A percentile compares a stretch with the other conserved stretches of the same genome.
phyloP scores from a whole-genome alignment of 2,113 vertebrate species.

The Neotragus pygmaeus region DNA sequence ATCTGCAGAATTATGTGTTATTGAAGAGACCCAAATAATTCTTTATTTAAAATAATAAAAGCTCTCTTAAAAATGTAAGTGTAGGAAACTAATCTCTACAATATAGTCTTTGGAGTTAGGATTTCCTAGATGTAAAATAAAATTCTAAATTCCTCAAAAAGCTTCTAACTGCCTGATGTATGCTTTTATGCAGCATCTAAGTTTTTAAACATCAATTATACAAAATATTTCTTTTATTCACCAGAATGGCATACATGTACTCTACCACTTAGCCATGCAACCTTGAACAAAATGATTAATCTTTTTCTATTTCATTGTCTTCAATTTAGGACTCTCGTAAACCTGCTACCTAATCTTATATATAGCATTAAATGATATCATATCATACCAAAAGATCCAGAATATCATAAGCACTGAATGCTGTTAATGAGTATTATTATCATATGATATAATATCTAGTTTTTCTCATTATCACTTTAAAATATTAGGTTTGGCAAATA shows the following conservation, averaged over 20 bases:
- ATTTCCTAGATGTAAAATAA: neutral
- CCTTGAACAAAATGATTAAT: neutral
- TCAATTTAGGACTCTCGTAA: conserved; percentile 2
- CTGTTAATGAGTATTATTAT: neutral
- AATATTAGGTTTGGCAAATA: neutral
- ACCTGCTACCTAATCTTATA: neutral
- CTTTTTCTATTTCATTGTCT: neutral
- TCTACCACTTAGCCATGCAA: neutral
- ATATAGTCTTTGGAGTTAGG: neutral
- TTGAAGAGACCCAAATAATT: neutral
- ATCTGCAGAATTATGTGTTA: neutral
- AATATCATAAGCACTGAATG: neutral
- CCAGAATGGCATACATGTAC: neutral
- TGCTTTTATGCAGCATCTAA: neutral
- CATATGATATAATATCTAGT: neutral
- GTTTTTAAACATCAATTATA: neutral
- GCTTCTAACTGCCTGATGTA: neutral
- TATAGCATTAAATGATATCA: neutral
- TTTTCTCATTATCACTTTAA: neutral
- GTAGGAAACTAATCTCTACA: neutral
- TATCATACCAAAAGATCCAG: neutral
- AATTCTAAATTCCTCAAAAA: neutral
- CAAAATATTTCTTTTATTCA: neutral
- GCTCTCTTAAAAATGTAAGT: neutral
- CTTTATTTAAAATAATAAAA: neutral